phyloP scores from a whole-genome alignment of 2,888 invertebrate genomes.

The Platerodrilus igneus region DNA sequence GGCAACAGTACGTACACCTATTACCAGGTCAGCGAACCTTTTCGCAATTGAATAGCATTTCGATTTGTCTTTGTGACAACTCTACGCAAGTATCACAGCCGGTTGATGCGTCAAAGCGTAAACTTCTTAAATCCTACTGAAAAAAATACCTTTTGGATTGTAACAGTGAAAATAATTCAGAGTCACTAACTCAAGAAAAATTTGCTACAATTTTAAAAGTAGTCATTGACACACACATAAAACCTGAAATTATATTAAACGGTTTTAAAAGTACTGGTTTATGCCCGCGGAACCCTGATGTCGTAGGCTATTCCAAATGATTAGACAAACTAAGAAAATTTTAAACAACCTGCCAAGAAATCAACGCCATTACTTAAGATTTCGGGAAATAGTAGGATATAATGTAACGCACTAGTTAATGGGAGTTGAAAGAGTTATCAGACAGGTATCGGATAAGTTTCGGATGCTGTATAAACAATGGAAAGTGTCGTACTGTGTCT shows the following conservation, averaged over 20 bases:
- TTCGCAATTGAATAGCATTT: slow-evolving; percentile 15
- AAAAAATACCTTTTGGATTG: slow-evolving; percentile 32
- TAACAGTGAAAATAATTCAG: slow-evolving; percentile 29
- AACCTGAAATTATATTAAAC: slow-evolving; percentile 6
- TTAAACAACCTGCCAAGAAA: not conserved
- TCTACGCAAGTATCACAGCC: slow-evolving; percentile 30
- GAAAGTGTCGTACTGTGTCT: too few species aligned
- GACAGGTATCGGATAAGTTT: too few species aligned
- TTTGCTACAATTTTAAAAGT: slow-evolving; percentile 11
- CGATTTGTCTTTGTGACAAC: slow-evolving; percentile 30
- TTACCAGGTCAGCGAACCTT: slow-evolving; percentile 6
- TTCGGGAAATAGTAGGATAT: not conserved
- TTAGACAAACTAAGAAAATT: slow-evolving; percentile 4
- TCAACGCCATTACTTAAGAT: not conserved
- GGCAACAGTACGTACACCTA: slow-evolving; percentile 17
- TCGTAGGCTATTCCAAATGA: slow-evolving; percentile 8
- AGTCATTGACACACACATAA: slow-evolving; percentile 6
- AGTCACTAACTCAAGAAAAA: slow-evolving; percentile 9
- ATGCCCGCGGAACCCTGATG: slow-evolving; percentile 5
- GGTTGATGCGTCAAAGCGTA: slow-evolving; percentile 28
- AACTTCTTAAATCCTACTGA: slow-evolving; percentile 23
- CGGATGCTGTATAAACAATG: too few species aligned
- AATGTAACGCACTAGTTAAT: too few species aligned
- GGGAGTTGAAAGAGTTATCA: too few species aligned
- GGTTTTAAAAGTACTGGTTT: slow-evolving; percentile 6